phyloP scores from a whole-genome alignment of 2,888 invertebrate genomes.

The Thumatha senex region DNA sequence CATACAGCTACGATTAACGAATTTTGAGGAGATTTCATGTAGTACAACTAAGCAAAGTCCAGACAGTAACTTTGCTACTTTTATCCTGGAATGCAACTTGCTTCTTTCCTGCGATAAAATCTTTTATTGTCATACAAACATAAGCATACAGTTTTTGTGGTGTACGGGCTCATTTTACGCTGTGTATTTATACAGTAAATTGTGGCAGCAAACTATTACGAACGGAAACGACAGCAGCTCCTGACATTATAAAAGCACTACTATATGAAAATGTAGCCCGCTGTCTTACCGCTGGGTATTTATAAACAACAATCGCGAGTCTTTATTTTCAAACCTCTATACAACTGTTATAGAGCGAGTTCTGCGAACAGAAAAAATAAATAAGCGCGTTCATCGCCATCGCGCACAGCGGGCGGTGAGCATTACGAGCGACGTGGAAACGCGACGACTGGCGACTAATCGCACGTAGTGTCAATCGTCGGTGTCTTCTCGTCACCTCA shows the following conservation, averaged over 20 bases:
- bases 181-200: neutral
- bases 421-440: neutral
- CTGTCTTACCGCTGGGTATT: slow-evolving; percentile 4
- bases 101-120: no score
- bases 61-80: no score
- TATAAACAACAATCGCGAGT: slow-evolving; percentile 3
- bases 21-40: no score
- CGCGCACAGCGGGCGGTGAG: neutral
- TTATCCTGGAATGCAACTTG: no score
- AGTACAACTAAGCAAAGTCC: no score
- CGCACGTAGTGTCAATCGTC: neutral
- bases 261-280: slow-evolving; percentile 1
- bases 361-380: slow-evolving; percentile 7
- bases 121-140: no score
- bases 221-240: neutral
- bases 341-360: slow-evolving; percentile 3
- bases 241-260: neutral
- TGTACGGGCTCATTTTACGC: neutral
- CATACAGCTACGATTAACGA: no score
- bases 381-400: neutral
- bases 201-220: neutral
- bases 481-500: slow-evolving; percentile 3
- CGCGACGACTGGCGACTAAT: slow-evolving; percentile 14
- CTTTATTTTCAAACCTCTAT: slow-evolving; percentile 3
- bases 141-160: no score